phyloP scores from a whole-genome alignment of 2,888 invertebrate genomes.

The Tetragonula carbonaria region DNA sequence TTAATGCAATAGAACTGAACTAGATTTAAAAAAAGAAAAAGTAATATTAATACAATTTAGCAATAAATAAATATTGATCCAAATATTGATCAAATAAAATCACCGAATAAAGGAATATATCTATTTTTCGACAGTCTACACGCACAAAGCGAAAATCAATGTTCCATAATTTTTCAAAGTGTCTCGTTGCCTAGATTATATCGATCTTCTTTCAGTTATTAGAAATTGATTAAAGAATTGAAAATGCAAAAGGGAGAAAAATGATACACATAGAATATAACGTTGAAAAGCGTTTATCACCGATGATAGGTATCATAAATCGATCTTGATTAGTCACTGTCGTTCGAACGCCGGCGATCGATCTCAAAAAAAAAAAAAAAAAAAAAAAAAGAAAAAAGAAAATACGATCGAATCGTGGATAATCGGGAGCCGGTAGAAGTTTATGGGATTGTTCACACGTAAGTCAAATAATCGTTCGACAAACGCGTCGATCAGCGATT shows the following conservation, averaged over 20 bases:
- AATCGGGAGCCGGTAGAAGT: slow-evolving; percentile 10
- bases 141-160: not conserved
- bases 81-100: too few species aligned
- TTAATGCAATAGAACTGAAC: too few species aligned
- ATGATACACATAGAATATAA: not conserved
- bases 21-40: not conserved
- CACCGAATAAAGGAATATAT: not conserved
- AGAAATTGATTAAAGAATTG: not conserved
- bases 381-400: too few species aligned
- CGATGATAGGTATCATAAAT: not conserved
- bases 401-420: slow-evolving; percentile 14
- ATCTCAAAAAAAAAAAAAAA: not conserved
- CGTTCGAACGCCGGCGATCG: not conserved
- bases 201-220: not conserved
- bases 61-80: not conserved
- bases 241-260: not conserved
- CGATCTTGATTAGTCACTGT: not conserved
- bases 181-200: not conserved
- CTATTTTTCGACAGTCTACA: not conserved
- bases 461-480: slow-evolving; percentile 17
- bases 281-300: not conserved
- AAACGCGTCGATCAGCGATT: slow-evolving; percentile 1
- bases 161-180: too few species aligned
- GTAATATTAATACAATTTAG: rapidly evolving
- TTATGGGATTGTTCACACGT: slow-evolving; percentile 13